Conservation (phyloP, 2,888 invertebrate genomes). For the Zaprionus obscuricornis region DNA sequence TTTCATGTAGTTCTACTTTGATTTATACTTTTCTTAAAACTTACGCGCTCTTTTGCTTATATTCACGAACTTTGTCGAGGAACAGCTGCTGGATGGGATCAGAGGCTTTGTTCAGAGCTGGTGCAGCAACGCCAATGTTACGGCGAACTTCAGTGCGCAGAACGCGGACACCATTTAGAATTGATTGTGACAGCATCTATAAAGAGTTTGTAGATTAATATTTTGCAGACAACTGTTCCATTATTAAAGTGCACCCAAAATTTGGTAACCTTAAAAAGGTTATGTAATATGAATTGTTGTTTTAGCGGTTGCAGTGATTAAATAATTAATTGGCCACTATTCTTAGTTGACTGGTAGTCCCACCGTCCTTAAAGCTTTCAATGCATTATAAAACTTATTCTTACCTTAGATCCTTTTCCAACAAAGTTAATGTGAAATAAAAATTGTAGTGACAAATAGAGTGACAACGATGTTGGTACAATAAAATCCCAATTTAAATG, state of each 20-base stretch:
- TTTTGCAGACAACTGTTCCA: neutral
- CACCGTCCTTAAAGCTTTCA: neutral
- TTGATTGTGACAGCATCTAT: conserved; percentile 86
- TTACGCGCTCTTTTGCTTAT: conserved; percentile 93
- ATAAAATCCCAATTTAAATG: no score
- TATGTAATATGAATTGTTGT: conserved; percentile 68
- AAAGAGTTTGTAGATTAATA: neutral
- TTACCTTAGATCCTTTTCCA: no score
- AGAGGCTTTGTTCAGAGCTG: conserved; percentile 87
- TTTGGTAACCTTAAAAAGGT: conserved; percentile 78
- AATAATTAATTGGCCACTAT: neutral
- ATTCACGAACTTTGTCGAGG: conserved; percentile 95
- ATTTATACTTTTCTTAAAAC: conserved; percentile 73
- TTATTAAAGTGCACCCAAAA: neutral
- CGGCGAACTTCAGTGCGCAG: conserved; percentile 86
- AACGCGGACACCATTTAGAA: conserved; percentile 84
- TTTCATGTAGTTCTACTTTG: no score
- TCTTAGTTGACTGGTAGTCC: no score
- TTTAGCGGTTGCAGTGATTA: neutral
- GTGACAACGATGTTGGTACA: no score
- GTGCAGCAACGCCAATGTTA: conserved; percentile 89
- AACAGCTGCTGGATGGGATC: conserved; percentile 98
- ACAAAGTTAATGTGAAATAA: no score
- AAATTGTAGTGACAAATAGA: no score
- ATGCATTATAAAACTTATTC: no score